phyloP scores from a whole-genome alignment of 2,113 vertebrate genomes.

The Aptenodytes forsteri region DNA sequence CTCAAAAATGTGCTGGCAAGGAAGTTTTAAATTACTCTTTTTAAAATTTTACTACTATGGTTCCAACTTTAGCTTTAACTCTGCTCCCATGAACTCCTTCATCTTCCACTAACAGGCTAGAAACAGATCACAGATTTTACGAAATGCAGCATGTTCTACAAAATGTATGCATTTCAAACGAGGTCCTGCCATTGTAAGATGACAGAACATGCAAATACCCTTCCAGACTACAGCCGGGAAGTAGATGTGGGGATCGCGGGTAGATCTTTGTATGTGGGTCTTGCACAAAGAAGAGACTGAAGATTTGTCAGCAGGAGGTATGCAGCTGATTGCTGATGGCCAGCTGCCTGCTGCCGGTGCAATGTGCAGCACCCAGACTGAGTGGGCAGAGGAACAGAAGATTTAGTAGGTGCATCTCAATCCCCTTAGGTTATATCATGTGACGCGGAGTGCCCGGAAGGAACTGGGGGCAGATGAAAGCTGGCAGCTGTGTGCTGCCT shows the following conservation, averaged over 20 bases:
- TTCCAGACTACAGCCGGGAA: background rate
- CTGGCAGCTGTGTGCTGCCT: conserved; percentile 62
- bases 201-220: background rate
- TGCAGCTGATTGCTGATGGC: conserved; percentile 2
- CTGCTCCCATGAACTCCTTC: background rate
- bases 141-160: background rate
- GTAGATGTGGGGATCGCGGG: background rate
- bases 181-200: background rate
- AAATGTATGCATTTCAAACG: background rate
- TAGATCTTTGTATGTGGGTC: background rate
- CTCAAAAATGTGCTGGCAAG: background rate
- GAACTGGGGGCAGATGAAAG: conserved; percentile 67
- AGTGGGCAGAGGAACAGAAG: conserved; percentile 37
- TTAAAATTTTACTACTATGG: background rate
- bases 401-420: background rate
- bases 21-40: background rate
- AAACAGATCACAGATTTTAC: background rate
- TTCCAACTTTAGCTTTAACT: background rate
- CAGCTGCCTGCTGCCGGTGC: conserved; percentile 27
- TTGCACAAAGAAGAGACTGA: background rate
- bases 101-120: background rate
- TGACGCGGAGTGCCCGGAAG: conserved; percentile 23
- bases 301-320: background rate
- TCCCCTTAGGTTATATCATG: background rate
- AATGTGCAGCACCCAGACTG: background rate